Evolutionary conservation across 1,140 invertebrate genomes (phyloP), one percentile per base, ranked within the genome.

Genomic region (Scaptomyza graminum): DNA sequence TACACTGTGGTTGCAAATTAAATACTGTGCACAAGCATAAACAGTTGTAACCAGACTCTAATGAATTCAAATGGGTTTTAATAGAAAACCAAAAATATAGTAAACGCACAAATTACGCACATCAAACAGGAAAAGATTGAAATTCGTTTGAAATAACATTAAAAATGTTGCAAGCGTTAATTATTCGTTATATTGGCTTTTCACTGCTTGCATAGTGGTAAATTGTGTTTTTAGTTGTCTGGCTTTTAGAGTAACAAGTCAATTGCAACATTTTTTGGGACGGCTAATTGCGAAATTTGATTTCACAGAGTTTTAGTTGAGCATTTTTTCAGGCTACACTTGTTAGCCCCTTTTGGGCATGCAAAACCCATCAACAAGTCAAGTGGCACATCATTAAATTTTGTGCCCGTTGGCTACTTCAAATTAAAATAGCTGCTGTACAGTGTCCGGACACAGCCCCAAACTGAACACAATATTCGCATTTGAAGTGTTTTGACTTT

Each of bases 341-440:
- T 37, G 11, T 37, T 12, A 3, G 1, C 11, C 34, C 34, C 8
- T 8, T 41, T 41, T 41, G 37, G 37, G 37, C 12, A n/a, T n/a
- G 37, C 31, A 34, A 41, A 41, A 41, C 37, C 37, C 66, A 69
- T 63, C 57, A 62, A 49, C 37, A 69, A 63, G 59, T 69, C 70
- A 52, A 73, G 70, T 56, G 51, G 31, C 50, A 52, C 70, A 28
- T 56, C 70, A 39, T 56, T 18, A 39, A 50, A 74, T 63, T 62
- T 16, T 56, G 67, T 49, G 47, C 18, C 65, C 34, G 16, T 6
- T n/a, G 49, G 60, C 37, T 61, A 61, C 64, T 68, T 54, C 22
- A 41, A 63, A 34, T 60, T 65, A 44, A 71, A 57, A 34, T 25
- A 25, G 16, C 59, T 28, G 28, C 37, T n/a, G n/a, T 41, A 41